These are phyloP conservation scores for Coendou prehensilis DNA, from an alignment of 2,797 vertebrate genomes.

Conservation along the genomic window DNA sequence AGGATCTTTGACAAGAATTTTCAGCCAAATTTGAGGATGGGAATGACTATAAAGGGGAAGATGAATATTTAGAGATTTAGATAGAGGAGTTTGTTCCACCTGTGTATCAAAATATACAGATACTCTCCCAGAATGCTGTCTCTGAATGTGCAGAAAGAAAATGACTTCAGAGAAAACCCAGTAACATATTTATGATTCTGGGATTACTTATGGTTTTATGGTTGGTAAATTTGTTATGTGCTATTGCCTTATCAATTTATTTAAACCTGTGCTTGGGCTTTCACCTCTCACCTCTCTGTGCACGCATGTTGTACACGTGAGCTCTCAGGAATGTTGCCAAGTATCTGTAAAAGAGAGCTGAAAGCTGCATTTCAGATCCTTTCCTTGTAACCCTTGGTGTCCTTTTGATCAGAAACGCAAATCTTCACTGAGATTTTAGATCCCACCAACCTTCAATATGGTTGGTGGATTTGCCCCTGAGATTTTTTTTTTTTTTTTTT, in stretches of 20 bases:
- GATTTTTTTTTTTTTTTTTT: background rate
- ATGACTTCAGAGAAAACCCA: slow-evolving; percentile 53
- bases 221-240: slow-evolving; percentile 24
- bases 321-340: slow-evolving; percentile 74
- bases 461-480: slow-evolving; percentile 41
- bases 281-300: slow-evolving; percentile 60
- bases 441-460: slow-evolving; percentile 58
- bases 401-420: slow-evolving; percentile 18
- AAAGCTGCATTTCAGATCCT: slow-evolving; percentile 59
- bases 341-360: slow-evolving; percentile 72
- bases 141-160: slow-evolving; percentile 52
- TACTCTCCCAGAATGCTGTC: background rate
- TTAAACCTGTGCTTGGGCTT: slow-evolving; percentile 43
- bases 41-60: slow-evolving; percentile 5
- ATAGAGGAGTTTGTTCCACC: background rate
- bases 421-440: slow-evolving; percentile 10
- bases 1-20: slow-evolving; percentile 12
- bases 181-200: slow-evolving; percentile 25
- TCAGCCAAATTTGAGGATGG: background rate
- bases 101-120: slow-evolving; percentile 25
- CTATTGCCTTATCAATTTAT: background rate
- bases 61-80: background rate
- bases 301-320: slow-evolving; percentile 71
- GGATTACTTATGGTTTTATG: slow-evolving; percentile 50
- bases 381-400: slow-evolving; percentile 44